A percentile compares a stretch with the other conserved stretches of the same genome.
phyloP scores from a whole-genome alignment of 2,797 vertebrate genomes.

The Neostethus bicornis region DNA sequence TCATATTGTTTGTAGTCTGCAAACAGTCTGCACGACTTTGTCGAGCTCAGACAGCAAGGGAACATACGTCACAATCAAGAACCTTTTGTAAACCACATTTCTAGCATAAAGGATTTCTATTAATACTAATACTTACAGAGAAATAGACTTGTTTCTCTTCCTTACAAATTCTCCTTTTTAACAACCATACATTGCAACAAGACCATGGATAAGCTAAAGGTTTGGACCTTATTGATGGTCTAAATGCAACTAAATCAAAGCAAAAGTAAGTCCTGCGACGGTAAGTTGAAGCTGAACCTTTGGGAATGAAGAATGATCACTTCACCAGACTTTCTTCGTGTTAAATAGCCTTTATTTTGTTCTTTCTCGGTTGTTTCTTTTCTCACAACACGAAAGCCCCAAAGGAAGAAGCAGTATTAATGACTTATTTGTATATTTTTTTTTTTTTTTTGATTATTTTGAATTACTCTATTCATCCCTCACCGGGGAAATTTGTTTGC shows the following conservation, averaged over 20 bases:
- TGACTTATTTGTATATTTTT: slow-evolving; percentile 10
- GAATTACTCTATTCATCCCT: no score
- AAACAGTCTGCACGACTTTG: not conserved
- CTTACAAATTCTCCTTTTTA: no score
- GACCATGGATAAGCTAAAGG: no score
- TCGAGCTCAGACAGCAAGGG: not conserved
- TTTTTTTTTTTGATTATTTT: no score
- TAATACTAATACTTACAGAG: not conserved
- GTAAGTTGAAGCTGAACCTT: not conserved
- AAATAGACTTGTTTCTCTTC: no score
- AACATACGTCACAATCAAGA: not conserved
- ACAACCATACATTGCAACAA: not conserved
- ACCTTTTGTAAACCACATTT: not conserved
- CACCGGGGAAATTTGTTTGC: no score
- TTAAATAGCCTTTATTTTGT: not conserved
- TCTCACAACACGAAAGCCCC: not conserved
- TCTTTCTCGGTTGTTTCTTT: not conserved
- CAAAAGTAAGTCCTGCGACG: not conserved
- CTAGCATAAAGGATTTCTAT: not conserved
- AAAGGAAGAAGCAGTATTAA: slow-evolving; percentile 7
- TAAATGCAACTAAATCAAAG: not conserved
- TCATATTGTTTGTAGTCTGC: not conserved
- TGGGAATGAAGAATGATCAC: not conserved
- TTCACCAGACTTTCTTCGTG: not conserved
- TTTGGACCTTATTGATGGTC: no score